Conservation (phyloP, 2,888 invertebrate species). For the Plutella xylostella region DNA sequence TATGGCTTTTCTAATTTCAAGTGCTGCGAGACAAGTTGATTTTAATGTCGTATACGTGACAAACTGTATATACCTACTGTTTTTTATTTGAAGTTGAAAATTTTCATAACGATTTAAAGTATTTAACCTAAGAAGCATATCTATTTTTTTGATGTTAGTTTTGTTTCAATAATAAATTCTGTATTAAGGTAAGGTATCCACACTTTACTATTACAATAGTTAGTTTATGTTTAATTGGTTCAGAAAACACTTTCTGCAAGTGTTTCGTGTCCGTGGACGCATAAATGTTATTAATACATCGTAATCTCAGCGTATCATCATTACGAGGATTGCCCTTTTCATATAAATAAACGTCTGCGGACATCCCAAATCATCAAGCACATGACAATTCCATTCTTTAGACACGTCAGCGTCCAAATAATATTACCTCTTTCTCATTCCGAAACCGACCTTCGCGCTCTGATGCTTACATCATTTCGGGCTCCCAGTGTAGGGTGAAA, state of each 20-base stretch:
- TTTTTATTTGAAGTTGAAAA: background rate
- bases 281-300: no score
- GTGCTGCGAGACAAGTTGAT: slow-evolving; percentile 53
- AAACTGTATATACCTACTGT: background rate
- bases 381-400: slow-evolving; percentile 3
- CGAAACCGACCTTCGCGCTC: no score
- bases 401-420: no score
- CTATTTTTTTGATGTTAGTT: background rate
- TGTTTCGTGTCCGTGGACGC: no score
- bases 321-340: background rate
- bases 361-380: slow-evolving; percentile 3
- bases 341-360: background rate
- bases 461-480: no score
- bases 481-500: no score
- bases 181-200: background rate
- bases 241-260: no score
- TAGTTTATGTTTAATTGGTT: no score
- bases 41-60: background rate
- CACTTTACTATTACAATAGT: background rate
- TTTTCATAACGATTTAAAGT: background rate
- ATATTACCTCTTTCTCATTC: no score
- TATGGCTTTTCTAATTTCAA: slow-evolving; percentile 37
- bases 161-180: background rate
- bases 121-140: background rate
- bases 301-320: background rate